A percentile compares a stretch with the other conserved stretches of the same genome.
phyloP scores from a whole-genome alignment of 2,113 vertebrate genomes.

The Lophochroa leadbeateri region DNA sequence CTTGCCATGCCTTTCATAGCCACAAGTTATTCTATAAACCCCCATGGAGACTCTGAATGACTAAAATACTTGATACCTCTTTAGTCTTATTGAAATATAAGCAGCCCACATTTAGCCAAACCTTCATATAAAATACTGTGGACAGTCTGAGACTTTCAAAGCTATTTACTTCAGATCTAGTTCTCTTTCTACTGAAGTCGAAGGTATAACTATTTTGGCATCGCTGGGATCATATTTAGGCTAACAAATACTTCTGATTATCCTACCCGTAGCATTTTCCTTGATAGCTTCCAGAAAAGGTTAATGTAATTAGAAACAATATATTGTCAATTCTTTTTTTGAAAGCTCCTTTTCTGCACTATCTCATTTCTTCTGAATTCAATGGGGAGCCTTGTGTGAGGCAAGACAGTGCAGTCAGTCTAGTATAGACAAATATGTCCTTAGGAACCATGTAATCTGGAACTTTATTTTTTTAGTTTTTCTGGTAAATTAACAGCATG shows the following conservation, averaged over 20 bases:
- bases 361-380: background rate
- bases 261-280: background rate
- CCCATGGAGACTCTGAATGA: background rate
- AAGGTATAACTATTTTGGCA: background rate
- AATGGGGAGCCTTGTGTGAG: background rate
- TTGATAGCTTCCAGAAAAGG: background rate
- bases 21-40: too few relatives aligned
- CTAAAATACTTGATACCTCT: background rate
- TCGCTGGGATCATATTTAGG: background rate
- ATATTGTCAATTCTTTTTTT: background rate
- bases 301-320: background rate
- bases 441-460: background rate
- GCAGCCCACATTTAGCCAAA: background rate
- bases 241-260: background rate
- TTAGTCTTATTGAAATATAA: background rate
- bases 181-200: background rate
- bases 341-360: background rate
- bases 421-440: background rate
- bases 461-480: background rate
- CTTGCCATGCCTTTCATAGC: too few relatives aligned
- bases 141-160: background rate
- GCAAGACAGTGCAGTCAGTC: background rate
- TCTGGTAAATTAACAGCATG: background rate
- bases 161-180: background rate
- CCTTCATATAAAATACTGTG: background rate